These are phyloP conservation scores for Pachyrhynchus sulphureomaculatus DNA, from an alignment of 1,140 invertebrate species.

Conservation along the genomic window DNA sequence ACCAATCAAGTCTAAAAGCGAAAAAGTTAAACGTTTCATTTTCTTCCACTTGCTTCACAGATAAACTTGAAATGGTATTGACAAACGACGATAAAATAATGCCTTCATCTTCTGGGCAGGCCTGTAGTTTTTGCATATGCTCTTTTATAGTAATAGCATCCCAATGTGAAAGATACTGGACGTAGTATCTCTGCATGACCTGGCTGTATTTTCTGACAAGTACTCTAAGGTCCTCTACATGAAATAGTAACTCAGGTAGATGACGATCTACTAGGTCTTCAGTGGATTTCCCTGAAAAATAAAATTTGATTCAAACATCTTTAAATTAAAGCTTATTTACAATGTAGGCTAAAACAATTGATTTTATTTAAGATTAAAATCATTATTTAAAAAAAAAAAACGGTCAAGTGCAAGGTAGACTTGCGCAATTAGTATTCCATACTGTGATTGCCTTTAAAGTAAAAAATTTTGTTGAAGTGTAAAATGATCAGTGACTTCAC, in stretches of 20 bases:
- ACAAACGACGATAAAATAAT: conserved; percentile 92
- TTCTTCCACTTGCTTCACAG: conserved; percentile 95
- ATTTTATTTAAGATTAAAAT: no score
- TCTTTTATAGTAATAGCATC: conserved; percentile 92
- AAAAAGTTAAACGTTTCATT: conserved; percentile 96
- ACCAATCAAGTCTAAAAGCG: conserved; percentile 92
- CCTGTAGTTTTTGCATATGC: conserved; percentile 82
- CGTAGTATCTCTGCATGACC: conserved; percentile 97
- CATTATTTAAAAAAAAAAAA: no score
- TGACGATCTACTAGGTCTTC: conserved; percentile 93
- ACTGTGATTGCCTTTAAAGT: no score
- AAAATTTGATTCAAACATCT: not conserved
- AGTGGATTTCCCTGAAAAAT: conserved; percentile 60
- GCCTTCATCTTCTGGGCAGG: conserved; percentile 92
- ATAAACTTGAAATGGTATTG: conserved; percentile 82
- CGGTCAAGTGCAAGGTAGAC: no score
- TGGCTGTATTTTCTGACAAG: conserved; percentile 92
- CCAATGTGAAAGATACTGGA: conserved; percentile 94
- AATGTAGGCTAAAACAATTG: no score
- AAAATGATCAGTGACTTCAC: no score
- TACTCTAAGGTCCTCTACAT: conserved; percentile 95
- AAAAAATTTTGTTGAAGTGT: no score
- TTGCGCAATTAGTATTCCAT: no score
- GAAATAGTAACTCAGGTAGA: conserved; percentile 94
- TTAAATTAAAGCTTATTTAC: no score